These are phyloP conservation scores for Microcebus ravelobensis DNA, from an alignment of 2,113 vertebrate genomes.

Conservation along the genomic window DNA sequence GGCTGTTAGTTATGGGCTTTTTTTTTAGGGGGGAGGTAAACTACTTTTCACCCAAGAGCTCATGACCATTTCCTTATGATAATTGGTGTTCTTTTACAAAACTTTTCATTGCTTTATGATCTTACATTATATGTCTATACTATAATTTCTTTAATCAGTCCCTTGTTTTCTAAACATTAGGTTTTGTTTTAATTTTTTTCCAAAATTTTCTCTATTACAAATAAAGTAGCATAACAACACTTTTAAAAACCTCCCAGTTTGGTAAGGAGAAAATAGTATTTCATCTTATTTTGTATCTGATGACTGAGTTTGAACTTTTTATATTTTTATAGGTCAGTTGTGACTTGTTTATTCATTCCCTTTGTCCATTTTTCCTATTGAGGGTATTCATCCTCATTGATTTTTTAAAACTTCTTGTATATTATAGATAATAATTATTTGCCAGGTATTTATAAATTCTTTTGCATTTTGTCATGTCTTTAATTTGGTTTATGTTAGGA, in stretches of 20 bases:
- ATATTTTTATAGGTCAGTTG: background rate
- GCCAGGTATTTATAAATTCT: background rate
- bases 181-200: background rate
- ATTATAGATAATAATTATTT: background rate
- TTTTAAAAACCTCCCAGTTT: background rate
- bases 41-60: background rate
- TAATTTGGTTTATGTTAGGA: conserved; percentile 14
- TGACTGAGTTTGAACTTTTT: background rate
- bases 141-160: background rate
- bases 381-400: background rate
- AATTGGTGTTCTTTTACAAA: background rate
- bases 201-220: conserved; percentile 4
- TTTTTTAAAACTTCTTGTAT: background rate
- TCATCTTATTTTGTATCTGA: background rate
- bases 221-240: background rate
- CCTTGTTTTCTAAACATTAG: background rate
- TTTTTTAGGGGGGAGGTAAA: background rate
- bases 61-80: background rate
- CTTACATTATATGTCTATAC: background rate
- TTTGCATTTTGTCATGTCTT: background rate
- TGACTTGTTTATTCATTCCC: background rate
- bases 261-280: background rate
- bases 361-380: background rate
- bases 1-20: background rate
- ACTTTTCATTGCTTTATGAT: conserved; percentile 16